Evolutionary conservation across 2,113 vertebrate genomes (phyloP), one percentile per base, ranked within the genome.

Genomic region (Hypomesus transpacificus): DNA sequence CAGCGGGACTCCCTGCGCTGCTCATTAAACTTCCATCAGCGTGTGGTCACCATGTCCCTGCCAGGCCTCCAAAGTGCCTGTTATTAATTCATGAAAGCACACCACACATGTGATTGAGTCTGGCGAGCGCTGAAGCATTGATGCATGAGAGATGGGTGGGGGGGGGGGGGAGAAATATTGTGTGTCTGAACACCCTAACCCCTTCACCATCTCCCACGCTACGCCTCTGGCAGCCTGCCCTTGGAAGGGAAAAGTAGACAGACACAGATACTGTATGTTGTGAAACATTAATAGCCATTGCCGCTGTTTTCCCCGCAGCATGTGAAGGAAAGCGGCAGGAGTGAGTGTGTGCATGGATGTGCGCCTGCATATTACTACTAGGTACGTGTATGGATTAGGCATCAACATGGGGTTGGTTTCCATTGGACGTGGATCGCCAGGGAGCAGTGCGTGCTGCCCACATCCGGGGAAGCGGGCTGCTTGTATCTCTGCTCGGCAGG

Each of bases 61-160:
- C 92, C 87, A 91, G 91, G 89, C 90, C 88, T 92, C 93, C 92
- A 91, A 93, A 94, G 93, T 92, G 94, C 91, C 91, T 83, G 90
- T 95, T 94, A 95, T 95, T 96, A 96, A 96, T 96, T 95, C 94
- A 96, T 95, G 94, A 94, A 93, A 94, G 93, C 88, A 88, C 93
- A 91, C 87, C 78, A 88, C 92, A 88, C 91, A 87, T 89, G 89
- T 91, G 95, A 95, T 93, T 91, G 94, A 94, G 94, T 93, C 94
- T 87, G 86, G 92, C 86, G 91, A 95, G 94, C 94, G 86, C 91
- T 87, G 91, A 86, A 91, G 94, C 94, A 87, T 90, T 89, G 90
- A 93, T 90, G 91, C 91, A 88, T 87, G 61, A 84, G 90, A 90
- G 88, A 90, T 31, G 80, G n/a, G n/a, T 26, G 2, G 24, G 24